phyloP scores from a whole-genome alignment of 2,797 vertebrate genomes.

The Heterohyrax brucei region DNA sequence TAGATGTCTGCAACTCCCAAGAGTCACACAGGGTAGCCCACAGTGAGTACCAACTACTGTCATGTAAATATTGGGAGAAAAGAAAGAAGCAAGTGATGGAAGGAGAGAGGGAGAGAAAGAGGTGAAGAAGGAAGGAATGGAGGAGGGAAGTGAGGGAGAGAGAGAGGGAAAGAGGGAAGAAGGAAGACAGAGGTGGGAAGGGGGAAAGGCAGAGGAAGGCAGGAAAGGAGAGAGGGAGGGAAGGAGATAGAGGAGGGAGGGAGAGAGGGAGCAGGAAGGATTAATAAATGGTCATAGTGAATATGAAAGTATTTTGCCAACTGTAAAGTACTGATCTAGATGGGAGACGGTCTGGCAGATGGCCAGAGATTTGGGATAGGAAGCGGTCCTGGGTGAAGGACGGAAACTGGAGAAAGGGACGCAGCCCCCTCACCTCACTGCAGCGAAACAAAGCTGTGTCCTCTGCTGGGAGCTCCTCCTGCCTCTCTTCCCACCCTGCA shows the following conservation, averaged over 20 bases:
- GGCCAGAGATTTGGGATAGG: background rate
- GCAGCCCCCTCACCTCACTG: background rate
- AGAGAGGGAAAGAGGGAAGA: no score
- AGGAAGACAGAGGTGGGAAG: no score
- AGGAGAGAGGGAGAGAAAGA: no score
- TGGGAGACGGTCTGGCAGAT: background rate
- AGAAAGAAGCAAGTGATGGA: background rate
- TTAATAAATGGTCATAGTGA: background rate
- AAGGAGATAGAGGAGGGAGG: no score
- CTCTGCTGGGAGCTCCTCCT: background rate
- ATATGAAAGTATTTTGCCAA: background rate
- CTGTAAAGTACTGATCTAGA: background rate
- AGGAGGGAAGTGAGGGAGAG: no score
- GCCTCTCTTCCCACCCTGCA: background rate
- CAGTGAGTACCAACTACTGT: no score
- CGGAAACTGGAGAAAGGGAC: background rate
- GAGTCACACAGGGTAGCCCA: background rate
- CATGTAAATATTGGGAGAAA: background rate
- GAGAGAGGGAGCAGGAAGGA: no score
- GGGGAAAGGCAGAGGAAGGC: no score
- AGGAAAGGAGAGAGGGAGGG: no score
- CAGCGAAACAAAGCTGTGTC: fast-evolving
- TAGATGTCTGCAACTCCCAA: background rate
- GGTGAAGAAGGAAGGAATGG: no score
- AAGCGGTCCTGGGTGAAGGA: no score